Percentiles rank a stretch among this genome's conserved stretches.
Conservation (phyloP, 1,140 invertebrate genomes). For the Drosophila littoralis region DNA sequence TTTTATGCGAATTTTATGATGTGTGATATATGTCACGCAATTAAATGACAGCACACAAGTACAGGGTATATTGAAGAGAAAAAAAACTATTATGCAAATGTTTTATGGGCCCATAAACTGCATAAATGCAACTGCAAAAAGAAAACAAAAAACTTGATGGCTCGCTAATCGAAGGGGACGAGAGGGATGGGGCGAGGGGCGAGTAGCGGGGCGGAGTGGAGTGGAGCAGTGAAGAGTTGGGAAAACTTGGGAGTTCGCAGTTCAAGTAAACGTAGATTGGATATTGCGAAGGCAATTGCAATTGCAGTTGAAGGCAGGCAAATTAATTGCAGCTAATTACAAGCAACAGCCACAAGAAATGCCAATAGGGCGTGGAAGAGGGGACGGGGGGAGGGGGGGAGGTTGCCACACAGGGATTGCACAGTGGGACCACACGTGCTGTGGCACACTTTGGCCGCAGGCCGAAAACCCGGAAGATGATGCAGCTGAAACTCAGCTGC, state of each 20-base stretch:
- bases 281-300: background rate
- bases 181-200: background rate
- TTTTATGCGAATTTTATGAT: slow-evolving; percentile 74
- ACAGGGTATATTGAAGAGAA: slow-evolving; percentile 4
- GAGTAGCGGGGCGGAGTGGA: background rate
- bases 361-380: background rate
- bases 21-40: slow-evolving; percentile 80
- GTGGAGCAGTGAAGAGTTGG: background rate
- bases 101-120: slow-evolving; percentile 70
- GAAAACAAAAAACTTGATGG: slow-evolving; percentile 19
- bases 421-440: slow-evolving; percentile 67
- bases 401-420: slow-evolving; percentile 15
- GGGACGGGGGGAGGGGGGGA: background rate
- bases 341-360: slow-evolving; percentile 24
- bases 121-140: slow-evolving; percentile 20
- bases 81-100: slow-evolving; percentile 71
- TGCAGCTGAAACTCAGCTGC: slow-evolving; percentile 43
- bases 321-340: slow-evolving; percentile 81
- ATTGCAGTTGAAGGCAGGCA: slow-evolving; percentile 48
- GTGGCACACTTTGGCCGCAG: slow-evolving; percentile 7
- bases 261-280: slow-evolving; percentile 11
- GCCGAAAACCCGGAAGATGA: slow-evolving; percentile 74
- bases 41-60: slow-evolving; percentile 49
- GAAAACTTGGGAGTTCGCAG: slow-evolving; percentile 18
- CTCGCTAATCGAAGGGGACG: too few species aligned